A percentile compares a stretch with the other conserved stretches of the same genome.
Conservation (phyloP, 2,797 vertebrate species). For the Pempheris klunzingeri region DNA sequence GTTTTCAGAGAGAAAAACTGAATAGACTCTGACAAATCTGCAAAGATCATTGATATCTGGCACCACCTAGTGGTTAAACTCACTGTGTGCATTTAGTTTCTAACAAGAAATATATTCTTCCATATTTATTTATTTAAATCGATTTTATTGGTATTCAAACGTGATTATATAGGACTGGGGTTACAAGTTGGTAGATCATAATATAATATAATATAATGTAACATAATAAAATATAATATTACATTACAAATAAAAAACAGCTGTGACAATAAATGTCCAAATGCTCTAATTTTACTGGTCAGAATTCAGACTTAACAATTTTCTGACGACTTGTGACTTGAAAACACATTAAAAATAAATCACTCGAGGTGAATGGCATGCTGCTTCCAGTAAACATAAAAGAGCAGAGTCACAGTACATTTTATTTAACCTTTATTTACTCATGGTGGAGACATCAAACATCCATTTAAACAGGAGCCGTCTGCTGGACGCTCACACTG, state of each 20-base stretch:
- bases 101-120: neutral
- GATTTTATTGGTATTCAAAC: no score
- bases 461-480: conserved; percentile 4
- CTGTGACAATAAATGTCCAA: neutral
- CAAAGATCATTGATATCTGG: conserved; percentile 28
- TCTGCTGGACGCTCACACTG: conserved; percentile 1
- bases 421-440: conserved; percentile 46
- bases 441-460: conserved; percentile 50
- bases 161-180: no score
- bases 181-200: no score
- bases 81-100: neutral
- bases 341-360: neutral
- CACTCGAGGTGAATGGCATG: neutral
- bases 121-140: no score
- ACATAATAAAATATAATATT: no score
- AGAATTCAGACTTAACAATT: neutral
- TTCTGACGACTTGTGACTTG: neutral
- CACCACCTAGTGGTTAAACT: conserved; percentile 50
- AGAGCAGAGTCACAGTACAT: neutral
- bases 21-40: neutral
- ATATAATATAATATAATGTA: no score
- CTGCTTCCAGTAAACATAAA: neutral
- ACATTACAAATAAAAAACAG: no score
- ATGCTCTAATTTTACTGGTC: neutral
- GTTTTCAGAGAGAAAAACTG: neutral